Evolutionary conservation across 2,113 vertebrate genomes (phyloP).

Genomic region (Corythaeola cristata): DNA sequence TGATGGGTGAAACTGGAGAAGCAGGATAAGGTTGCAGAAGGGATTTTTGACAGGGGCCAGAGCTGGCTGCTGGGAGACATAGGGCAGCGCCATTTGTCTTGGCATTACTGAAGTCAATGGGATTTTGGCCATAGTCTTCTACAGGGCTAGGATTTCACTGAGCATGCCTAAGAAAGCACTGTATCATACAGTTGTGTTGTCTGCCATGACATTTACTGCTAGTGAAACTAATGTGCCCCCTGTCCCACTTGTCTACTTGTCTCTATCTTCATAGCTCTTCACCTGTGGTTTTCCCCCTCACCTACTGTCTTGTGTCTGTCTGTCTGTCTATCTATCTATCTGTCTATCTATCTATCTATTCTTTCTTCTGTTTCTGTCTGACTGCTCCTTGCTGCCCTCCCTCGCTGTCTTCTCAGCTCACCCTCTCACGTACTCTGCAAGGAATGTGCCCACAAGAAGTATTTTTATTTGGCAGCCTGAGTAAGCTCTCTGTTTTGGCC

Average conservation of each 20-base stretch:
- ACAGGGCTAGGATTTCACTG: neutral
- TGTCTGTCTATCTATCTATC: neutral
- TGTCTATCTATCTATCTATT: neutral
- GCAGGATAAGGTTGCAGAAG: neutral
- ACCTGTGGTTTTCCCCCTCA: neutral
- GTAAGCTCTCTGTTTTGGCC: slow-evolving; percentile 53
- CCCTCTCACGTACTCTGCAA: neutral
- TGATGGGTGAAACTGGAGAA: slow-evolving; percentile 20
- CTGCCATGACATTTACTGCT: neutral
- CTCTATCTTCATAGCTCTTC: neutral
- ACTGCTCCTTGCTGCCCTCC: neutral
- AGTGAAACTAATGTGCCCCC: neutral
- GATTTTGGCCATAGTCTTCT: slow-evolving; percentile 44
- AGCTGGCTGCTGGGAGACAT: neutral
- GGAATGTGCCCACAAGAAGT: slow-evolving; percentile 56
- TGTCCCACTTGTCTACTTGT: neutral
- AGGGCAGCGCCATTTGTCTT: neutral
- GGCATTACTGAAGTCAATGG: slow-evolving; percentile 28
- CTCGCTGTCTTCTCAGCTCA: neutral
- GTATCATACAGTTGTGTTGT: neutral
- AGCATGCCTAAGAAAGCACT: neutral
- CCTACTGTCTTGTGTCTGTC: neutral
- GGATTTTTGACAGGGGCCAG: neutral
- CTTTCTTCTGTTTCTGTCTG: neutral
- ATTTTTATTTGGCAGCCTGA: slow-evolving; percentile 53